Percentiles rank a stretch among this genome's conserved stretches.
Evolutionary conservation across 2,888 invertebrate genomes (phyloP).

Genomic region (Phengaris alcon): DNA sequence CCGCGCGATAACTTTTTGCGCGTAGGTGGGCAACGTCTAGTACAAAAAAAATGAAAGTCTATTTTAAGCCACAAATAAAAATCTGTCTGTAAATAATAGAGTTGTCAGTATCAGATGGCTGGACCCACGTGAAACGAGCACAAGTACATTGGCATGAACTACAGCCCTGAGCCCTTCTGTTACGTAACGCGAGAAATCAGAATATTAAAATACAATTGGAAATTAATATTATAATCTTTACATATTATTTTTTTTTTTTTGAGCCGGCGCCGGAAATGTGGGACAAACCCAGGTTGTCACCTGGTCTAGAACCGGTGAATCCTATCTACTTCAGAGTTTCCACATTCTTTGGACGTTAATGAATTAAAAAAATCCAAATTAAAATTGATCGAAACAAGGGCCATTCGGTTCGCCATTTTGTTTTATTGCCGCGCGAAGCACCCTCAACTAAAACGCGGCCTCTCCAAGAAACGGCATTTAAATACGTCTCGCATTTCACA

Average conservation of each 20-base stretch:
- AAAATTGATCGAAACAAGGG: neutral
- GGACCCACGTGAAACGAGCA: neutral
- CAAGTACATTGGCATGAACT: neutral
- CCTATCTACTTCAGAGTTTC: too few relatives aligned
- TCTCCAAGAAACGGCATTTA: constrained; percentile 4
- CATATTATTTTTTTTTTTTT: too few relatives aligned
- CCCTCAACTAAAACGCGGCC: neutral
- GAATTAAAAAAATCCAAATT: neutral
- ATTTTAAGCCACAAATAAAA: neutral
- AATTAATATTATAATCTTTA: neutral
- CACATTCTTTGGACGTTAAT: neutral
- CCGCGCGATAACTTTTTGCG: too few relatives aligned
- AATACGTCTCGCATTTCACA: neutral
- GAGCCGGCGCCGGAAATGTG: too few relatives aligned
- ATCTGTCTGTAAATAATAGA: neutral
- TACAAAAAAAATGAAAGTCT: neutral
- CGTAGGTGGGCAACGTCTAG: too few relatives aligned
- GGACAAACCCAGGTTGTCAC: too few relatives aligned
- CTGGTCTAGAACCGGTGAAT: too few relatives aligned
- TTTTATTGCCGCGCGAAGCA: constrained; percentile 4
- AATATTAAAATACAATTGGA: neutral
- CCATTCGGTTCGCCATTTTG: neutral
- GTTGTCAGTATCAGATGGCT: neutral
- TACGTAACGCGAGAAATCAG: neutral
- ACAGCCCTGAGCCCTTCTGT: neutral